Base-by-base conservation (phyloP, 2,888 invertebrate species). In the Germaria angustata region DNA sequence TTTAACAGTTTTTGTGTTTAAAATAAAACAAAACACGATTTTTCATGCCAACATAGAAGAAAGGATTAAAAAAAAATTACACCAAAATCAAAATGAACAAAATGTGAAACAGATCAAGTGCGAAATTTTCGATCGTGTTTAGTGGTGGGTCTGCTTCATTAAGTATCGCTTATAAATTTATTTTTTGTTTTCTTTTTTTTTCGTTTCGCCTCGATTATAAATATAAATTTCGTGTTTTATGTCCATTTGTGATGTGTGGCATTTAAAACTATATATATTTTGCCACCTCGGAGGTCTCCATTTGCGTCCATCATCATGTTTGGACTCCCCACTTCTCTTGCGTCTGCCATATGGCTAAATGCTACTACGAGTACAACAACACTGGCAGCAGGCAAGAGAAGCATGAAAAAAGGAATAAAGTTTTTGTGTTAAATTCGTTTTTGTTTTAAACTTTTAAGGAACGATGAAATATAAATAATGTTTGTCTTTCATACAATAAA, bases 261-360 rank as follows among this genome's bases (percentile, higher is more conserved):
- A 61, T 46, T 81, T 61, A 20, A 66, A 72, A 68, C 28, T 20
- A 59, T 59, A 80, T 66, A 44, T 39, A 69, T 79, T 79, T 79
- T 79, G 82, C 82, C 82, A 82, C 82, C 82, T 82, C 51, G 82
- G 79, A 82, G 82, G 81, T 79, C 78, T 69, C 44, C 51, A 59
- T 73, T 73, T 73, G 63, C 49, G 63, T 20, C 63, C 55, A 80
- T 75, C 68, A 79, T 65, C 59, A 55, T 34, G 8, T 55, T 55
- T 41, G 5, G 9, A 13, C 24, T 55, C 34, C 32, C 44, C 57
- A 59, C 59, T 36, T 72, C 59, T 53, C 20, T 32, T 41, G 5
- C 15, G n/a, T 22, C 13, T 15, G 17, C 39, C 61, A n/a, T 15
- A 49, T 59, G 59, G 36, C 4, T 24, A 28, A 53, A 28, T 49